These are phyloP conservation scores for Tokudaia muenninki DNA, from an alignment of 2,797 vertebrate species.

Conservation along the genomic window DNA sequence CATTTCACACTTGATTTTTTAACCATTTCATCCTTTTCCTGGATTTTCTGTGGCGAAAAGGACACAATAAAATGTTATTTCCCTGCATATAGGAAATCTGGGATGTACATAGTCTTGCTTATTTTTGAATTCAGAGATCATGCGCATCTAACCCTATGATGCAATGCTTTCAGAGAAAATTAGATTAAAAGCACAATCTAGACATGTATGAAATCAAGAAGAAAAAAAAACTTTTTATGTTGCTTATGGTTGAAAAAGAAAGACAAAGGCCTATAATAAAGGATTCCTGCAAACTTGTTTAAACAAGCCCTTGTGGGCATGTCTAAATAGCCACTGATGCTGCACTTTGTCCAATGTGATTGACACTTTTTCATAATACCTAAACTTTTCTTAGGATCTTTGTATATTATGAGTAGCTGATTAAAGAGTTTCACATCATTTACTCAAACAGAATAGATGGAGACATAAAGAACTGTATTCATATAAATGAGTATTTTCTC, in stretches of 20 bases:
- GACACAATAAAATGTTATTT: neutral
- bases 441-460: constrained; percentile 59
- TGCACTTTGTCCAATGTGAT: constrained; percentile 78
- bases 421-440: constrained; percentile 53
- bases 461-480: constrained; percentile 46
- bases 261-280: constrained; percentile 24
- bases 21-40: constrained; percentile 57
- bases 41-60: constrained; percentile 34
- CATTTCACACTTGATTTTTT: constrained; percentile 65
- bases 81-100: neutral
- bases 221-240: constrained; percentile 38
- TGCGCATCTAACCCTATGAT: constrained; percentile 28
- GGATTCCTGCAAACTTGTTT: constrained; percentile 28
- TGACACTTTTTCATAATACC: constrained; percentile 59
- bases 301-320: constrained; percentile 57
- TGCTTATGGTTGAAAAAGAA: constrained; percentile 40
- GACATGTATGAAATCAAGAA: constrained; percentile 40
- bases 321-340: constrained; percentile 75
- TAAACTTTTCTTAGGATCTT: constrained; percentile 56
- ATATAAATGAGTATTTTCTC: constrained; percentile 74
- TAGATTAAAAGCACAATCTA: constrained; percentile 51
- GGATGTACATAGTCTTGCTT: neutral
- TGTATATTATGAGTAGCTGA: constrained; percentile 34
- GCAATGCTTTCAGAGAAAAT: constrained; percentile 60
- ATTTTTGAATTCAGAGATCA: constrained; percentile 47